These are phyloP conservation scores for Isaurus tuberculatus DNA, from an alignment of 92 coral and sea anemone genomes.

Conservation along the genomic window DNA sequence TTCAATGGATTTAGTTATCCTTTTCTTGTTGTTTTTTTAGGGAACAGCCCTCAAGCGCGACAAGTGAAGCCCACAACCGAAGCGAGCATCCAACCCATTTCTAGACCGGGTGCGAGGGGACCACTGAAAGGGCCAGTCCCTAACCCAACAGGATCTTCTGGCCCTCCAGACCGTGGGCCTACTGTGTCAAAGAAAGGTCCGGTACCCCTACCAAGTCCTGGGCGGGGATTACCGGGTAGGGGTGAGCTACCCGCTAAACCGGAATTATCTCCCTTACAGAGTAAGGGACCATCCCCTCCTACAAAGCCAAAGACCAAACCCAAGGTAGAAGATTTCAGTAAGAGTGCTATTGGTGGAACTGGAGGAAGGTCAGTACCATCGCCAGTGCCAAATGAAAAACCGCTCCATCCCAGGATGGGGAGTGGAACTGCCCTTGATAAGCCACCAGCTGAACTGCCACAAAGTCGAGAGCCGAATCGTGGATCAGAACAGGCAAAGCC, in stretches of 20 bases:
- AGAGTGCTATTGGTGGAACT: background rate
- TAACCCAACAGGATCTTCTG: background rate
- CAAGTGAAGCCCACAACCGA: background rate
- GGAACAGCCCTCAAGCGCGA: background rate
- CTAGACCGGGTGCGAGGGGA: constrained; percentile 10
- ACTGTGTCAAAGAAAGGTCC: background rate
- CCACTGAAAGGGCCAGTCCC: background rate
- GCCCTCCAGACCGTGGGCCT: background rate
- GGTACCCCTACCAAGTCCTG: background rate
- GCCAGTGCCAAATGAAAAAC: background rate
- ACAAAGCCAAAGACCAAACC: background rate
- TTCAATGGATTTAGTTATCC: background rate
- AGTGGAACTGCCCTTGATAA: background rate
- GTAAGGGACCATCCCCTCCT: background rate
- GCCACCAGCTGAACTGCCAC: background rate
- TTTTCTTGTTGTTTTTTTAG: background rate
- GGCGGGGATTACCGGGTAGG: background rate
- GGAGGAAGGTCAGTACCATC: background rate
- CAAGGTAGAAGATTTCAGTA: background rate
- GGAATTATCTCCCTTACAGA: background rate
- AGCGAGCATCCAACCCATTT: background rate
- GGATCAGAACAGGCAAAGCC: background rate
- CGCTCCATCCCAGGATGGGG: background rate
- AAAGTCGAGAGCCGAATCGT: background rate
- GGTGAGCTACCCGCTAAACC: background rate